Conservation (phyloP, 2,888 invertebrate genomes). For the Heterodera filipjevi region DNA sequence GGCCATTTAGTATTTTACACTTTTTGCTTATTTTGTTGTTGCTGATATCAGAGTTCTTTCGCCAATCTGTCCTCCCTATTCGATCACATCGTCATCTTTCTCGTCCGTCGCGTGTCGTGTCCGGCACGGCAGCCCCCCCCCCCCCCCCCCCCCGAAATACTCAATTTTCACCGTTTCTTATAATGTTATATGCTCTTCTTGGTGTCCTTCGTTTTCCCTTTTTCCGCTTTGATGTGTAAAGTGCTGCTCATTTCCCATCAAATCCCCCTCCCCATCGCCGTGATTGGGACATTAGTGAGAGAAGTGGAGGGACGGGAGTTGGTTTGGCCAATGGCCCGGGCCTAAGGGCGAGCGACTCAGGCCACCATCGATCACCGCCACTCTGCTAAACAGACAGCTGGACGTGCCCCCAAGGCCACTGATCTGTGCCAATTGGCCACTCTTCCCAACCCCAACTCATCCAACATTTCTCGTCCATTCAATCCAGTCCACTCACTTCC, state of each 20-base stretch:
- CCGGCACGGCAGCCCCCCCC: background rate
- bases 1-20: too few species aligned
- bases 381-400: background rate
- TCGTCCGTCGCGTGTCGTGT: background rate
- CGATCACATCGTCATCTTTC: too few species aligned
- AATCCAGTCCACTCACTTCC: background rate
- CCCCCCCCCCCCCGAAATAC: background rate
- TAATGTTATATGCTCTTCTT: background rate
- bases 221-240: conserved; percentile 11
- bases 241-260: conserved; percentile 15
- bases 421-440: background rate
- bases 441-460: background rate
- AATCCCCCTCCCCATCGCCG: background rate
- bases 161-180: background rate
- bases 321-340: conserved; percentile 10
- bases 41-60: too few species aligned
- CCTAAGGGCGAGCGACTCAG: background rate
- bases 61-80: too few species aligned
- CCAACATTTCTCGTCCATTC: background rate
- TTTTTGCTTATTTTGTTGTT: too few species aligned
- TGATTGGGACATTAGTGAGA: background rate
- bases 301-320: background rate
- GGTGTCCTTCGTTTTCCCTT: background rate
- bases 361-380: background rate
- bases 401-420: background rate